A percentile compares a stretch with the other conserved stretches of the same genome.
phyloP scores from a whole-genome alignment of 2,113 vertebrate genomes.

The Peromyscus polionotus region DNA sequence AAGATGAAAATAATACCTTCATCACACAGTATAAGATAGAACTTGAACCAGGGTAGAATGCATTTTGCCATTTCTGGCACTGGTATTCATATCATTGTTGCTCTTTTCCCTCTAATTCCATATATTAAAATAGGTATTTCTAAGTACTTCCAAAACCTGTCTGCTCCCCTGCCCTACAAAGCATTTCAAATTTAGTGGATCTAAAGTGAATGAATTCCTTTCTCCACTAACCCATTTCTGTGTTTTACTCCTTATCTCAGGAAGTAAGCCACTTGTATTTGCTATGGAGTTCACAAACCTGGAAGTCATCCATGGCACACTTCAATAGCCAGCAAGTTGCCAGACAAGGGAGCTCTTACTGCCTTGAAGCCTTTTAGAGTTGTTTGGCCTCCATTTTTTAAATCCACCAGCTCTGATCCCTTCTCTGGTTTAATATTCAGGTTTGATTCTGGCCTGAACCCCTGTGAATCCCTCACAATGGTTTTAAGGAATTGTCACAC shows the following conservation, averaged over 20 bases:
- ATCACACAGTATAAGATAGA: background rate
- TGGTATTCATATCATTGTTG: background rate
- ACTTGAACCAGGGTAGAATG: background rate
- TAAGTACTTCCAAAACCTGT: background rate
- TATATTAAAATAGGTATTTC: background rate
- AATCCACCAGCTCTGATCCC: background rate
- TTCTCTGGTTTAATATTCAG: background rate
- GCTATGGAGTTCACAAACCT: background rate
- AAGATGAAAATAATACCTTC: background rate
- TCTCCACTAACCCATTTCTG: background rate
- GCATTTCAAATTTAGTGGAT: background rate
- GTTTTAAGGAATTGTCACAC: background rate
- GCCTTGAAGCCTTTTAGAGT: background rate
- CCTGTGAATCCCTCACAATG: background rate
- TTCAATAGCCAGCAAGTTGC: background rate
- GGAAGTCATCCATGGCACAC: background rate
- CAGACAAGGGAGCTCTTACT: background rate
- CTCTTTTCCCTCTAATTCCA: background rate
- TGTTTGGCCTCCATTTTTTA: background rate
- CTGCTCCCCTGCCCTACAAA: background rate
- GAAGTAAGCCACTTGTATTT: background rate
- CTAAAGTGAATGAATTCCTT: background rate
- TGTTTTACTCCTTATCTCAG: background rate
- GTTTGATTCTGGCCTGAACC: background rate
- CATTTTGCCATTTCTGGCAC: background rate